A percentile compares a stretch with the other conserved stretches of the same genome.
Conservation (phyloP, 2,113 vertebrate species). For the Petroica traversi region DNA sequence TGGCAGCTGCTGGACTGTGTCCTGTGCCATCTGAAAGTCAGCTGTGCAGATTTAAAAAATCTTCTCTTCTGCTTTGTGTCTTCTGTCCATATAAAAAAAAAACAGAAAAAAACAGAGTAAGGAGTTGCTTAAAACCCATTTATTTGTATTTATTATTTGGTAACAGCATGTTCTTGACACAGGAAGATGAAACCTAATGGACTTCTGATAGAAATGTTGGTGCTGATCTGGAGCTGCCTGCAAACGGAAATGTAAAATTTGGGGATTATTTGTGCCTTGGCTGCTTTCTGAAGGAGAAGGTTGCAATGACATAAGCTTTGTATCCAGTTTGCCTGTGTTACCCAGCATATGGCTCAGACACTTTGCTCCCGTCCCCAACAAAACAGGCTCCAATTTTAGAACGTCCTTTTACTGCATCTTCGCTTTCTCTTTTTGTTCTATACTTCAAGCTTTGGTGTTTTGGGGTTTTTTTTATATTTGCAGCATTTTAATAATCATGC, state of each 20-base stretch:
- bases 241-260: not conserved
- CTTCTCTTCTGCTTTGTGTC: not conserved
- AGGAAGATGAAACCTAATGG: not conserved
- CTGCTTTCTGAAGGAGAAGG: not conserved
- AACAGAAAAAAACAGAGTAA: not conserved
- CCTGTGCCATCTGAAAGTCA: not conserved
- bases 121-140: not conserved
- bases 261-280: not conserved
- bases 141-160: not conserved
- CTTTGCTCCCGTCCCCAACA: not conserved
- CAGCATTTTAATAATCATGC: not conserved
- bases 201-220: not conserved
- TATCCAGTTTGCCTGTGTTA: not conserved
- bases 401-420: not conserved
- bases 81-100: not conserved
- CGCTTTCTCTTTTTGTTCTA: not conserved
- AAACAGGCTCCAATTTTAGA: constrained; percentile 35
- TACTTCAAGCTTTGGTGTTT: no score
- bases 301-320: not conserved
- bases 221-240: not conserved
- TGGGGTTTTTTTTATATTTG: not conserved
- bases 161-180: not conserved
- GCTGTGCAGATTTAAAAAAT: not conserved
- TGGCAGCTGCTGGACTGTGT: not conserved
- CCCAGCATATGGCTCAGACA: constrained; percentile 13